Percentiles rank a stretch among this genome's conserved stretches.
phyloP scores from a whole-genome alignment of 1,140 invertebrate genomes.

The Diplogasteroides magnus region DNA sequence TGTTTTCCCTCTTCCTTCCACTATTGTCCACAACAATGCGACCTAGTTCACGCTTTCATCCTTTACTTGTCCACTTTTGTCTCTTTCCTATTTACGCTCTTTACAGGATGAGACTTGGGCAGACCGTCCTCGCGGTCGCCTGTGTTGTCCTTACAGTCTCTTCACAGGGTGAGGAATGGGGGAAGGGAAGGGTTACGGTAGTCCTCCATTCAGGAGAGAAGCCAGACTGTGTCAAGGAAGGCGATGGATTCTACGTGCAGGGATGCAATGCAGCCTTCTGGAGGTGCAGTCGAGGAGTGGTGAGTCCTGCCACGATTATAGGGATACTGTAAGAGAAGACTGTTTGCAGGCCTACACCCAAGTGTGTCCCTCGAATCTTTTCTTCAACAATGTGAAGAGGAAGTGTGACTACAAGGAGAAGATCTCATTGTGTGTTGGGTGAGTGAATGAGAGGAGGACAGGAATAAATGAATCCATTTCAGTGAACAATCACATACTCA shows the following conservation, averaged over 20 bases:
- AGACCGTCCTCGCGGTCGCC: background rate
- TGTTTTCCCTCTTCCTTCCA: too few species aligned
- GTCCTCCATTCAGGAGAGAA: background rate
- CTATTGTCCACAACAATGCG: too few species aligned
- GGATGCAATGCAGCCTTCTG: background rate
- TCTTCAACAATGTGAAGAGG: background rate
- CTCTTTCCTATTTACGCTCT: background rate
- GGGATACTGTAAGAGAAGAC: background rate
- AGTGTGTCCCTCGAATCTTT: background rate
- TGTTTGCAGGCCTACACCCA: background rate
- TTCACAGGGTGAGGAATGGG: background rate
- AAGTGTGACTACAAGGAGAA: background rate
- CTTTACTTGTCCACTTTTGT: background rate
- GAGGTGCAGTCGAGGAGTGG: background rate
- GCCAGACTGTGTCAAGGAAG: background rate
- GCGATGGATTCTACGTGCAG: background rate
- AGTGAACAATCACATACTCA: too few species aligned
- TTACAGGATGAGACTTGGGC: background rate
- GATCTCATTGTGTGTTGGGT: too few species aligned
- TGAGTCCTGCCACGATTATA: background rate
- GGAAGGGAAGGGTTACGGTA: background rate
- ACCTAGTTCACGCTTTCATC: background rate
- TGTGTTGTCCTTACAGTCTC: background rate
- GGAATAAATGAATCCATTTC: too few species aligned
- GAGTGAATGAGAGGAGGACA: too few species aligned